phyloP scores from a whole-genome alignment of 2,113 vertebrate genomes.

The Caracal caracal region DNA sequence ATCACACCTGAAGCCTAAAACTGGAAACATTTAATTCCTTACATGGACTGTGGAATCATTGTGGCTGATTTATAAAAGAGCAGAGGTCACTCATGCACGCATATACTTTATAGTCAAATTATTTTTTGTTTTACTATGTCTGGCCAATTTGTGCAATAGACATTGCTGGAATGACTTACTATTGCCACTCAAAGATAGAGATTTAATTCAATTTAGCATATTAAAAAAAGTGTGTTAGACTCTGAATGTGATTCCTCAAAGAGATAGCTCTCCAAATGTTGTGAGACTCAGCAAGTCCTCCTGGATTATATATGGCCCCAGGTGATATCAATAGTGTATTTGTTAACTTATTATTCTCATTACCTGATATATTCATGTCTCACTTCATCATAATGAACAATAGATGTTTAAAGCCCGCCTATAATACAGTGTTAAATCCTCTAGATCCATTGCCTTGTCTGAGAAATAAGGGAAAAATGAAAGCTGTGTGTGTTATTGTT shows the following conservation, averaged over 20 bases:
- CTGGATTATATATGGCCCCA: neutral
- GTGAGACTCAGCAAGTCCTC: neutral
- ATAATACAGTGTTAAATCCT: neutral
- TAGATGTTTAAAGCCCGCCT: neutral
- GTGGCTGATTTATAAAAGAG: neutral
- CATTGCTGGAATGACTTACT: neutral
- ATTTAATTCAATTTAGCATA: neutral
- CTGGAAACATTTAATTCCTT: neutral
- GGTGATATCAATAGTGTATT: neutral
- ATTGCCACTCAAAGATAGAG: neutral
- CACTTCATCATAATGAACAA: neutral
- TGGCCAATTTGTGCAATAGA: neutral
- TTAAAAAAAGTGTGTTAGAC: neutral
- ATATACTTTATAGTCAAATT: neutral
- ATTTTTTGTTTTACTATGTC: neutral
- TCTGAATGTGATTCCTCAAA: neutral
- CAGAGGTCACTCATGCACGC: neutral
- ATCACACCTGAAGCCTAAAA: neutral
- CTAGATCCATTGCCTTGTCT: neutral
- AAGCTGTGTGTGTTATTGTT: neutral
- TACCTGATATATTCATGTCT: neutral
- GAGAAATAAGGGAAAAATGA: neutral
- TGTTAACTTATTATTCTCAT: constrained; percentile 33
- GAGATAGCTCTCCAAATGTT: neutral
- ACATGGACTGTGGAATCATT: neutral